A percentile compares a stretch with the other conserved stretches of the same genome.
Evolutionary conservation across 2,888 invertebrate genomes (phyloP).

Genomic region (Nysson spinosus): DNA sequence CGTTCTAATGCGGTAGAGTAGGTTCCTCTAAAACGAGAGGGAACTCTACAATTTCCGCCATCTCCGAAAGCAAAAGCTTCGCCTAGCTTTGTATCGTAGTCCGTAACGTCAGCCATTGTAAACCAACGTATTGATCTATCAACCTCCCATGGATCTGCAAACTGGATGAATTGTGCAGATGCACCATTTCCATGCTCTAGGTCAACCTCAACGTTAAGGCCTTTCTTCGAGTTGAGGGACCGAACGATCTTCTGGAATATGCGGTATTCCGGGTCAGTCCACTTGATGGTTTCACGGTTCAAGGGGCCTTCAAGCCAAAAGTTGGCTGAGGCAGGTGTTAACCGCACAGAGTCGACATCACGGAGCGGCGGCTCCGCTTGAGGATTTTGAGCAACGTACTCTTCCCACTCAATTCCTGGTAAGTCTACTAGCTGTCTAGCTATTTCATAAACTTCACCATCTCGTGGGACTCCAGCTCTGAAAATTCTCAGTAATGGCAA

Average conservation of each 20-base stretch:
- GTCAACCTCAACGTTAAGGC: slow-evolving; percentile 6
- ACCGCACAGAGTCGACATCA: not conserved
- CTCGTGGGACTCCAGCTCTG: slow-evolving; percentile 5
- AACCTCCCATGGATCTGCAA: slow-evolving; percentile 23
- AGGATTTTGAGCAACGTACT: not conserved
- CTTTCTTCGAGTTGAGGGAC: slow-evolving; percentile 3
- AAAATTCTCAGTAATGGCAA: slow-evolving; percentile 4
- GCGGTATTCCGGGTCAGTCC: not conserved
- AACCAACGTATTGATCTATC: not conserved
- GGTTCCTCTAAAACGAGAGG: not conserved
- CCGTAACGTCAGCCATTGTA: not conserved
- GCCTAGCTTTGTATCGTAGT: slow-evolving; percentile 1
- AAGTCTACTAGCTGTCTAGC: not conserved
- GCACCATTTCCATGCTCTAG: slow-evolving; percentile 3
- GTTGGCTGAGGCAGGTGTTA: not conserved
- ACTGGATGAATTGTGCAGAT: slow-evolving; percentile 1
- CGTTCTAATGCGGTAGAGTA: not conserved
- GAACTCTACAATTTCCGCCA: not conserved
- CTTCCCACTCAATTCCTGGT: slow-evolving; percentile 15
- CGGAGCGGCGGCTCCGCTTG: not conserved
- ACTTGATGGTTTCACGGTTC: not conserved
- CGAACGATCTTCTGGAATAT: slow-evolving; percentile 7
- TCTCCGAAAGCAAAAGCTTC: not conserved
- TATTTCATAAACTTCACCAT: not conserved
- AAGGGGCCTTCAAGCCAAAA: not conserved